Conservation (phyloP, 1,140 invertebrate species). For the Heliconius nattereri region DNA sequence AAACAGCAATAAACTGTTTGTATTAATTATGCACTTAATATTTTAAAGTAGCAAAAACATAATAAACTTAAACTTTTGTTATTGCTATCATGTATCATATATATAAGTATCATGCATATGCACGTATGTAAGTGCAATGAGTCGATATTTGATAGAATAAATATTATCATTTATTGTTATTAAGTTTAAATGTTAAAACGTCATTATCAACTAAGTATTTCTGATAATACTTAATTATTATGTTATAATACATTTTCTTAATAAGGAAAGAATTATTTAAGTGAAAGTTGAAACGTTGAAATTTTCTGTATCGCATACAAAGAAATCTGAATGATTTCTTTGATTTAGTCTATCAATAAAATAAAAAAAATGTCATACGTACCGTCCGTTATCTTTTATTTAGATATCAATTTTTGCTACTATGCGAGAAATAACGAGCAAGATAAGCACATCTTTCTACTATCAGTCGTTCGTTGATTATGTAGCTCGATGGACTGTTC, state of each 20-base stretch:
- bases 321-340: no score
- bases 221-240: no score
- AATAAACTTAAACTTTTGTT: no score
- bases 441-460: slow-evolving; percentile 73
- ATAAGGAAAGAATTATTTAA: no score
- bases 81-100: not conserved
- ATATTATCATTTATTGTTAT: not conserved
- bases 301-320: no score
- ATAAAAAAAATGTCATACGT: slow-evolving; percentile 19
- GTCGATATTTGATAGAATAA: not conserved
- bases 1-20: no score
- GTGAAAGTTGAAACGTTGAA: no score
- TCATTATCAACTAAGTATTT: not conserved
- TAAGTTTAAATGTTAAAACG: not conserved
- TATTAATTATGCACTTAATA: no score
- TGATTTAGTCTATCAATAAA: slow-evolving; percentile 12
- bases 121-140: no score
- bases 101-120: not conserved
- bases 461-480: slow-evolving; percentile 76
- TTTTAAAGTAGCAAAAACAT: no score
- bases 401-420: slow-evolving; percentile 74
- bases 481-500: slow-evolving; percentile 70
- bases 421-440: slow-evolving; percentile 57
- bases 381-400: slow-evolving; percentile 57
- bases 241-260: no score